These are phyloP conservation scores for Pantala flavescens DNA, from an alignment of 1,140 invertebrate species.

Conservation along the genomic window DNA sequence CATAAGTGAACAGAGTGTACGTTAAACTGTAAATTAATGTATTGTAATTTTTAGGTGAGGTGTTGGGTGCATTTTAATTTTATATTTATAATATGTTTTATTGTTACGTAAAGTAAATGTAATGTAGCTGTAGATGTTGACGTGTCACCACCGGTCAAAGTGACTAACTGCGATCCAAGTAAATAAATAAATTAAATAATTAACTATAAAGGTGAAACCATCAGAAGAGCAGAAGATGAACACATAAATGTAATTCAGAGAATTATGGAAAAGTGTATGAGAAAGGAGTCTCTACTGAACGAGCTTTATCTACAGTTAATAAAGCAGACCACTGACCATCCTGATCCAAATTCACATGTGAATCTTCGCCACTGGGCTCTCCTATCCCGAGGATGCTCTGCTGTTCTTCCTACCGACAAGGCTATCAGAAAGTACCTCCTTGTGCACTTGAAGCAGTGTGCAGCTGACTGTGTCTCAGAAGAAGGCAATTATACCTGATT, in stretches of 20 bases:
- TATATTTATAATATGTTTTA: no score
- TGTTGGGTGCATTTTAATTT: no score
- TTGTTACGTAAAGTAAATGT: no score
- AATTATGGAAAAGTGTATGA: conserved; percentile 80
- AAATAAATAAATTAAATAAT: no score
- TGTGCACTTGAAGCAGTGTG: conserved; percentile 77
- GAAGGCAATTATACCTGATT: conserved; percentile 91
- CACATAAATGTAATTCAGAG: conserved; percentile 78
- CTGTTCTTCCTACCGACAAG: conserved; percentile 74
- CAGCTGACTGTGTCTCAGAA: conserved; percentile 79
- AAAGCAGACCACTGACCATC: conserved; percentile 87
- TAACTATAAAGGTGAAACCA: background rate
- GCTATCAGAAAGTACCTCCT: conserved; percentile 79
- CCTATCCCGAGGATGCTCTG: conserved; percentile 75
- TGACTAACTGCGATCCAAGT: no score
- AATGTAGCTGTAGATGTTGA: no score
- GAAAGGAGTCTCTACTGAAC: conserved; percentile 77
- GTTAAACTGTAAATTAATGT: no score
- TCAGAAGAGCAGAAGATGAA: conserved; percentile 63
- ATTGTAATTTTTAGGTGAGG: no score
- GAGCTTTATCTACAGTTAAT: conserved; percentile 89
- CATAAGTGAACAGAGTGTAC: no score
- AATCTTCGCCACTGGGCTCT: conserved; percentile 88
- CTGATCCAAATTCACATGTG: conserved; percentile 78
- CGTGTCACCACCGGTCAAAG: no score